phyloP scores from a whole-genome alignment of 2,888 invertebrate genomes.

The Polymixis lichenea region DNA sequence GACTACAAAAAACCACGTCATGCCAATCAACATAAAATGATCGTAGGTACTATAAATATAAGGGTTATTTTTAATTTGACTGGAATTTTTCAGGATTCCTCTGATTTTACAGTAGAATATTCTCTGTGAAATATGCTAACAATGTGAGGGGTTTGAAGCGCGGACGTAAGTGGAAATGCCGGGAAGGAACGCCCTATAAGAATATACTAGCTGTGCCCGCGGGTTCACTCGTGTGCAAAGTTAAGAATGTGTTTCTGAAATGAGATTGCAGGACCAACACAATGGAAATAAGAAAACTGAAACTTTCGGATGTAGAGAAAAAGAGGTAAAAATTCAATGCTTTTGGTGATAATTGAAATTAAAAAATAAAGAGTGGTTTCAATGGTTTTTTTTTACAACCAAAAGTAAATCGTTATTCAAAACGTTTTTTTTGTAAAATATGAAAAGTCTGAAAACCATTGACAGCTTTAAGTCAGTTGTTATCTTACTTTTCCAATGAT shows the following conservation, averaged over 20 bases:
- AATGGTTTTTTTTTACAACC: too few relatives aligned
- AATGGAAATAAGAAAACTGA: neutral
- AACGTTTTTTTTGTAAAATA: too few relatives aligned
- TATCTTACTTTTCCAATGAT: too few relatives aligned
- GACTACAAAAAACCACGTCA: too few relatives aligned
- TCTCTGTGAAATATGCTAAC: slow-evolving; percentile 32
- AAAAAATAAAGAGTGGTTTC: too few relatives aligned
- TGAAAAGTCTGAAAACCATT: too few relatives aligned
- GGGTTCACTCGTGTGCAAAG: neutral
- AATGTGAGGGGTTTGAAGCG: slow-evolving; percentile 24
- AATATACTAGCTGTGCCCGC: slow-evolving; percentile 15
- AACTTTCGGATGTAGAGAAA: neutral
- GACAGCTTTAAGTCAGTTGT: too few relatives aligned
- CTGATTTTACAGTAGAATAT: slow-evolving; percentile 19
- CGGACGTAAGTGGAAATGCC: slow-evolving; percentile 44
- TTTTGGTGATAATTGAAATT: too few relatives aligned
- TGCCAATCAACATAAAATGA: neutral
- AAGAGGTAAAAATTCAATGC: too few relatives aligned
- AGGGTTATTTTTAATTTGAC: slow-evolving; percentile 13
- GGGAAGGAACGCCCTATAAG: slow-evolving; percentile 6
- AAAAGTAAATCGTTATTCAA: too few relatives aligned
- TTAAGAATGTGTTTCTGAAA: slow-evolving; percentile 26
- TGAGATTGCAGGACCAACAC: slow-evolving; percentile 22
- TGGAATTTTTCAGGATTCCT: slow-evolving; percentile 3
- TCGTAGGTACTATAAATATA: neutral